phyloP scores from a whole-genome alignment of 2,797 vertebrate genomes.

The Cryptoprocta ferox region DNA sequence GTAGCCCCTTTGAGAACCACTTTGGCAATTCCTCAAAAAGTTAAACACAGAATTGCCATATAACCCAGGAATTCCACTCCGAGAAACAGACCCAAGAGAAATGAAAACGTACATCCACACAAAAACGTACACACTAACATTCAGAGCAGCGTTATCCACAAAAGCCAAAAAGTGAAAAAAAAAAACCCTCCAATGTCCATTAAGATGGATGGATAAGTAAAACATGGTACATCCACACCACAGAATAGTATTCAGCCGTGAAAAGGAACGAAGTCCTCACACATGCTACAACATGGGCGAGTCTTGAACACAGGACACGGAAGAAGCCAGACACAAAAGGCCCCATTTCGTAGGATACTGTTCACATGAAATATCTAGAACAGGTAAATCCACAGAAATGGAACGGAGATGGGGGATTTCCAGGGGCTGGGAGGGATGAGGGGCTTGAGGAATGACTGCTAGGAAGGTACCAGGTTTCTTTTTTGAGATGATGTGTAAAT shows the following conservation, averaged over 20 bases:
- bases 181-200: not conserved
- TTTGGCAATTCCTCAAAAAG: not conserved
- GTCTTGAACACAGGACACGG: not conserved
- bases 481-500: not conserved
- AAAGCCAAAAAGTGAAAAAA: not conserved
- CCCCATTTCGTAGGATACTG: not conserved
- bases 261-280: not conserved
- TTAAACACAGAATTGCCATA: not conserved
- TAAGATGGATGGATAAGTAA: not conserved
- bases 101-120: not conserved
- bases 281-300: not conserved
- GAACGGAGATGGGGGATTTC: not conserved
- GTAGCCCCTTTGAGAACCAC: not conserved
- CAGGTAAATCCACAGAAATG: not conserved
- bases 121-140: not conserved
- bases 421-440: not conserved
- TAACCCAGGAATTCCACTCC: not conserved
- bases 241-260: not conserved
- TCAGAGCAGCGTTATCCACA: not conserved
- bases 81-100: not conserved
- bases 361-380: not conserved
- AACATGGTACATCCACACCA: not conserved
- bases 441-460: not conserved
- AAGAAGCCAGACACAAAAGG: not conserved
- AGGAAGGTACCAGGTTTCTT: not conserved